Percentiles rank a stretch among this genome's conserved stretches.
These are phyloP conservation scores for Stigmatopora nigra DNA, from an alignment of 2,113 vertebrate species.

Conservation along the genomic window DNA sequence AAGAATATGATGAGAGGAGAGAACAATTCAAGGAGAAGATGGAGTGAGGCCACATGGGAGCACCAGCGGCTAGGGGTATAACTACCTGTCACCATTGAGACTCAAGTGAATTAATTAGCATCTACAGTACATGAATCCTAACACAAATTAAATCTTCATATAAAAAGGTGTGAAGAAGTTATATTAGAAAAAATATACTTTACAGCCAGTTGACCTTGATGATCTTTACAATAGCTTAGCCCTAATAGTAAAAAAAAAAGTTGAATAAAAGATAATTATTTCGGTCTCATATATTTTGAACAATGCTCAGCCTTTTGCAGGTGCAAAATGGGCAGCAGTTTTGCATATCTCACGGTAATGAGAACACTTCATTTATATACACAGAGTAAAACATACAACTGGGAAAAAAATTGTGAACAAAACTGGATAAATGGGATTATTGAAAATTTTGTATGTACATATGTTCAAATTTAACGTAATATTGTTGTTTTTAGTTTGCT, in stretches of 20 bases:
- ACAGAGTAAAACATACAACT: too few relatives aligned
- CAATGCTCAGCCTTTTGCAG: too few relatives aligned
- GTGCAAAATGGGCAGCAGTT: too few relatives aligned
- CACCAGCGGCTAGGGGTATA: conserved; percentile 41
- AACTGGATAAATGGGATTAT: too few relatives aligned
- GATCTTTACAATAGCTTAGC: conserved; percentile 9
- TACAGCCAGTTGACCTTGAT: conserved; percentile 33
- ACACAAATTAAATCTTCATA: conserved; percentile 47
- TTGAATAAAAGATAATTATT: too few relatives aligned
- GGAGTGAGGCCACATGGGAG: conserved; percentile 37
- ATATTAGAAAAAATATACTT: conserved; percentile 49
- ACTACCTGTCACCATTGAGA: conserved; percentile 58
- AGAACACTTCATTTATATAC: too few relatives aligned
- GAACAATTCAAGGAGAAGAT: conserved; percentile 6
- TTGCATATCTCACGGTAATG: too few relatives aligned
- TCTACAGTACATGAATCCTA: conserved; percentile 24
- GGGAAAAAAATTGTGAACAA: too few relatives aligned
- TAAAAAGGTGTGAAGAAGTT: conserved; percentile 51
- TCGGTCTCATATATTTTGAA: too few relatives aligned
- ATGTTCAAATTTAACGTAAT: too few relatives aligned
- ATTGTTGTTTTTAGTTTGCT: too few relatives aligned
- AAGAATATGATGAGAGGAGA: conserved; percentile 3
- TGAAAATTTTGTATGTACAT: too few relatives aligned
- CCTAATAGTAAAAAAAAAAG: background rate
- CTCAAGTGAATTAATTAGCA: conserved; percentile 66